Conservation (phyloP, 2,797 vertebrate genomes). For the Choloepus didactylus region DNA sequence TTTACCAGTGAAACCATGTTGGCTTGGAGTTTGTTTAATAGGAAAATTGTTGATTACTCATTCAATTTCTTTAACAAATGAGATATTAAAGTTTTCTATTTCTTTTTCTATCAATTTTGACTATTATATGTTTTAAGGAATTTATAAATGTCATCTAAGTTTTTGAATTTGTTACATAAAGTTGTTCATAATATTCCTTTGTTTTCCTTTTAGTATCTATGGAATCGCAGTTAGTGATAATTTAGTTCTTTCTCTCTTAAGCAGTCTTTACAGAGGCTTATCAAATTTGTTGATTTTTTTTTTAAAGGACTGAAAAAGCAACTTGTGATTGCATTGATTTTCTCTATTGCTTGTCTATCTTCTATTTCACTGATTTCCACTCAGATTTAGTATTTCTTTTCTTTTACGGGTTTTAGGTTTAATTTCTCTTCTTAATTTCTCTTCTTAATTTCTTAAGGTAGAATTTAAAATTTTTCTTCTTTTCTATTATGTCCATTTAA, state of each 20-base stretch:
- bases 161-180: neutral
- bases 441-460: neutral
- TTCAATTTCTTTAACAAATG: neutral
- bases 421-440: constrained; percentile 11
- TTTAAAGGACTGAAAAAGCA: neutral
- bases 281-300: neutral
- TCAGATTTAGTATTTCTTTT: neutral
- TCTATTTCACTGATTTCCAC: neutral
- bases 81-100: neutral
- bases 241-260: neutral
- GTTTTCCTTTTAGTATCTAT: neutral
- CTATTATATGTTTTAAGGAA: neutral
- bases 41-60: neutral
- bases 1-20: neutral
- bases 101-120: constrained; percentile 2
- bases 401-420: neutral
- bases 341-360: neutral
- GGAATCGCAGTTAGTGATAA: neutral
- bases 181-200: neutral
- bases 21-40: neutral
- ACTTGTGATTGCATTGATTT: constrained; percentile 17
- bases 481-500: neutral
- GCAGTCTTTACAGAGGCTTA: neutral
- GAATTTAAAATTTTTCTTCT: neutral
- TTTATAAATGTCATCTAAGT: neutral